phyloP scores from a whole-genome alignment of 2,797 vertebrate genomes.

The Heliangelus exortis region DNA sequence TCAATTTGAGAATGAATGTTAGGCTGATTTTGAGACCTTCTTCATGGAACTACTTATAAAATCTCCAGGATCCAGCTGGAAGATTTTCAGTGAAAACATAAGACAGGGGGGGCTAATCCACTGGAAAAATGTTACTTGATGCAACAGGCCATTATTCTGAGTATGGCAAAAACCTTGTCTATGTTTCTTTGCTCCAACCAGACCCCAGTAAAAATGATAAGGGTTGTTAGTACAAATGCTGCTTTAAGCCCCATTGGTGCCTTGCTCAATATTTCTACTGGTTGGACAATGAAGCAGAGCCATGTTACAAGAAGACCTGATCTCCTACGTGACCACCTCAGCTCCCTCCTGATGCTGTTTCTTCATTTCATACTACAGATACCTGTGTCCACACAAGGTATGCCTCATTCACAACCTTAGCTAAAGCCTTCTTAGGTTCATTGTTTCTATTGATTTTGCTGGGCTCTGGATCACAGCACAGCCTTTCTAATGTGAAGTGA shows the following conservation, averaged over 20 bases:
- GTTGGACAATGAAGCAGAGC: background rate
- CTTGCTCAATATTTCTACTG: background rate
- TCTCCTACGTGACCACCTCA: background rate
- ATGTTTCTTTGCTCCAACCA: background rate
- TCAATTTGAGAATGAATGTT: background rate
- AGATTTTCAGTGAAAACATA: background rate
- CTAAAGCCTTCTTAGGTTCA: background rate
- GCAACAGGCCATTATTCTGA: background rate
- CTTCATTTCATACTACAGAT: background rate
- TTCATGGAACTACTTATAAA: background rate
- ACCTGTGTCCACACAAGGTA: background rate
- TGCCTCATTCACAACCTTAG: background rate
- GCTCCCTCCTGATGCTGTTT: background rate
- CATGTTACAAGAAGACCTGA: background rate
- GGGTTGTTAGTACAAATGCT: background rate
- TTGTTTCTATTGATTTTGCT: background rate
- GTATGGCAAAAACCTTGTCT: rapidly evolving
- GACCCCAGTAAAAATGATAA: background rate
- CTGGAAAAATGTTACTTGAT: background rate
- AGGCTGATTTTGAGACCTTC: background rate
- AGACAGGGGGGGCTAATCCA: background rate
- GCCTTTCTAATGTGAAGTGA: background rate
- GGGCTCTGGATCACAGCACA: background rate
- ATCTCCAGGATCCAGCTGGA: background rate
- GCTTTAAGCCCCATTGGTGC: rapidly evolving